Evolutionary conservation across 2,113 vertebrate species (phyloP).

Genomic region (Nannospalax galili): DNA sequence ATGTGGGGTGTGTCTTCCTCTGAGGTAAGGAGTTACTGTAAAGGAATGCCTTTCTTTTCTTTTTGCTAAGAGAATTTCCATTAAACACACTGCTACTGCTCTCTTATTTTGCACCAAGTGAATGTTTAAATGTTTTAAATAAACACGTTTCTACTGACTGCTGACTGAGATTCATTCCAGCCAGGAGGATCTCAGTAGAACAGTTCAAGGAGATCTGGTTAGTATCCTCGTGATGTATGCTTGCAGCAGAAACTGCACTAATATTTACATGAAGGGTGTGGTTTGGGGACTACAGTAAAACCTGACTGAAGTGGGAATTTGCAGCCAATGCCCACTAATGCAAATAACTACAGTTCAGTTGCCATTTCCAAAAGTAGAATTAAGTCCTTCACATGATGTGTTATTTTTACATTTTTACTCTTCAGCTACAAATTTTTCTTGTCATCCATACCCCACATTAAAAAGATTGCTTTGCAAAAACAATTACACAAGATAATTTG

Average conservation of each 20-base stretch:
- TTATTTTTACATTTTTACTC: slow-evolving; percentile 69
- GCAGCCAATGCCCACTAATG: slow-evolving; percentile 61
- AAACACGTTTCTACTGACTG: slow-evolving; percentile 72
- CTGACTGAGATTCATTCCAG: slow-evolving; percentile 61
- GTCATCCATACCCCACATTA: background rate
- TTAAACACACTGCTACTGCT: slow-evolving; percentile 6
- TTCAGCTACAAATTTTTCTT: slow-evolving; percentile 53
- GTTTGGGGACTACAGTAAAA: slow-evolving; percentile 50
- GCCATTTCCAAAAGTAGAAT: slow-evolving; percentile 66
- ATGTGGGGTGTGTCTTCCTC: background rate
- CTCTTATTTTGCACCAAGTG: slow-evolving; percentile 62
- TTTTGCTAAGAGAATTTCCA: slow-evolving; percentile 33
- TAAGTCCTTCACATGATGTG: slow-evolving; percentile 63
- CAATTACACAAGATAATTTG: slow-evolving; percentile 10
- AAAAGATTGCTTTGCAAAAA: slow-evolving; percentile 51
- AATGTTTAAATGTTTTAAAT: slow-evolving; percentile 77
- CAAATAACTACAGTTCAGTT: slow-evolving; percentile 64
- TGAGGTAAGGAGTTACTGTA: background rate
- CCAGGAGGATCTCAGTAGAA: slow-evolving; percentile 54
- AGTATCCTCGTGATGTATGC: slow-evolving; percentile 66
- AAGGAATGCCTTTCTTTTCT: background rate
- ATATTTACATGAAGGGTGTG: slow-evolving; percentile 69
- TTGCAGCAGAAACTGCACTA: slow-evolving; percentile 53
- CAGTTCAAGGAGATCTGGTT: slow-evolving; percentile 71
- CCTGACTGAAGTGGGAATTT: slow-evolving; percentile 65